Evolutionary conservation across 1,140 invertebrate species (phyloP).

Genomic region (Sipha flava): DNA sequence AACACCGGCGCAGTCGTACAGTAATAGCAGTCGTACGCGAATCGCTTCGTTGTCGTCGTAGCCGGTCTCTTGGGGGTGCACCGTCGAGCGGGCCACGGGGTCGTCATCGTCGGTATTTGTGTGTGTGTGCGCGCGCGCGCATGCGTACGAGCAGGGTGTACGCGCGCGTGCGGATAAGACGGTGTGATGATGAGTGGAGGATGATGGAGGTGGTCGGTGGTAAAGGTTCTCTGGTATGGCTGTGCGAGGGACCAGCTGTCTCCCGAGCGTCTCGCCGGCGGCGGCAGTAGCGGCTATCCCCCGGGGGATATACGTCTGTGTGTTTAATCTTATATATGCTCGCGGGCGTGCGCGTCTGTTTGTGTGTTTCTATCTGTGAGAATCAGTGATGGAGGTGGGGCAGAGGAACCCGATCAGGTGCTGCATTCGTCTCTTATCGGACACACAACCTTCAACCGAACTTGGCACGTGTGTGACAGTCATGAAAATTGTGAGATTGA

Average conservation of each 20-base stretch:
- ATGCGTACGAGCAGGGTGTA: not conserved
- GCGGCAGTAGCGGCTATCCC: not conserved
- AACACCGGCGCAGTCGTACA: no score
- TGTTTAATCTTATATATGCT: not conserved
- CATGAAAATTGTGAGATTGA: not conserved
- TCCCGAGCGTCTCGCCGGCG: conserved; percentile 10
- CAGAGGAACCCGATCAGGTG: conserved; percentile 10
- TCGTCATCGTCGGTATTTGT: not conserved
- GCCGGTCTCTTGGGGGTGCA: conserved; percentile 6
- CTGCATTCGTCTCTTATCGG: not conserved
- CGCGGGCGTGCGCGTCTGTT: not conserved
- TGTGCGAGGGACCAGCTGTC: conserved; percentile 18
- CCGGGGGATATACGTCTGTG: not conserved
- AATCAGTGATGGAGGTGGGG: not conserved
- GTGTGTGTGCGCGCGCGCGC: not conserved
- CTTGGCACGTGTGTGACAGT: not conserved
- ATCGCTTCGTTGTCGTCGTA: not conserved
- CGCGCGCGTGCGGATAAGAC: not conserved
- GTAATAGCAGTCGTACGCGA: not conserved
- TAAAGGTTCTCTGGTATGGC: not conserved
- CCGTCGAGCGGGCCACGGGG: not conserved
- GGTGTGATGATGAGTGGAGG: not conserved
- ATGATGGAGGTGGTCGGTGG: not conserved
- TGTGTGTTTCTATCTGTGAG: not conserved
- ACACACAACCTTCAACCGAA: not conserved